phyloP scores from a whole-genome alignment of 1,140 invertebrate species.

The Neelides sp. region DNA sequence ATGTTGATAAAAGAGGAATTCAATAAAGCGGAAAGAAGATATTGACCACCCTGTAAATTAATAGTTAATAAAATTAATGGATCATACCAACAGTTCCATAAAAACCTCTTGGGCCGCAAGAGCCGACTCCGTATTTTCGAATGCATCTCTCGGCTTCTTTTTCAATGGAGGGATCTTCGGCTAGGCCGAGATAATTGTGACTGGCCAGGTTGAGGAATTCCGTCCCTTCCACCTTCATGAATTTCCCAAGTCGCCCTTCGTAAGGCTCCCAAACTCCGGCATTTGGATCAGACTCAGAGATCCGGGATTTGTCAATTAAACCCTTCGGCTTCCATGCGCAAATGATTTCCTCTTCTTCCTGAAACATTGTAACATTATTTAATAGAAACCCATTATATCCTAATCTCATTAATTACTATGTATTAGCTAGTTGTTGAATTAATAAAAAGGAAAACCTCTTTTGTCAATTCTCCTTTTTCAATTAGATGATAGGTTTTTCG shows the following conservation, averaged over 20 bases:
- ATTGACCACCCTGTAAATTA: conserved; percentile 20
- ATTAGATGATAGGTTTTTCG: conserved; percentile 42
- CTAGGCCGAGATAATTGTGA: conserved; percentile 70
- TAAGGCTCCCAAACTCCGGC: conserved; percentile 13
- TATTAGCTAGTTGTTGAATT: no score
- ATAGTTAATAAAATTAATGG: no score
- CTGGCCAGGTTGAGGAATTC: conserved; percentile 69
- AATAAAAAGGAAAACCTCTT: no score
- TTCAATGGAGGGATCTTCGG: conserved; percentile 53
- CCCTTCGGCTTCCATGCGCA: conserved; percentile 62
- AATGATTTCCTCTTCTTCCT: conserved; percentile 59
- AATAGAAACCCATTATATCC: conserved; percentile 19
- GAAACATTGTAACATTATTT: conserved; percentile 24
- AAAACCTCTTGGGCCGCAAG: conserved; percentile 93
- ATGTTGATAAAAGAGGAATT: no score
- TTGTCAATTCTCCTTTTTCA: conserved; percentile 39
- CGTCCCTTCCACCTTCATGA: conserved; percentile 51
- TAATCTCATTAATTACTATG: conserved; percentile 13
- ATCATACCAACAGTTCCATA: conserved; percentile 88
- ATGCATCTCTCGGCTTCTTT: conserved; percentile 57
- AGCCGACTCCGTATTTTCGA: conserved; percentile 90
- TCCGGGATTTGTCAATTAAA: conserved; percentile 49
- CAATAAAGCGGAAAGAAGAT: not conserved
- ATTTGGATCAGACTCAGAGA: no score
- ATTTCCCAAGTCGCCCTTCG: conserved; percentile 44